A percentile compares a stretch with the other conserved stretches of the same genome.
Conservation (phyloP, 53 echinoderm and acorn worm genomes). For the Holothuria leucospilota region DNA sequence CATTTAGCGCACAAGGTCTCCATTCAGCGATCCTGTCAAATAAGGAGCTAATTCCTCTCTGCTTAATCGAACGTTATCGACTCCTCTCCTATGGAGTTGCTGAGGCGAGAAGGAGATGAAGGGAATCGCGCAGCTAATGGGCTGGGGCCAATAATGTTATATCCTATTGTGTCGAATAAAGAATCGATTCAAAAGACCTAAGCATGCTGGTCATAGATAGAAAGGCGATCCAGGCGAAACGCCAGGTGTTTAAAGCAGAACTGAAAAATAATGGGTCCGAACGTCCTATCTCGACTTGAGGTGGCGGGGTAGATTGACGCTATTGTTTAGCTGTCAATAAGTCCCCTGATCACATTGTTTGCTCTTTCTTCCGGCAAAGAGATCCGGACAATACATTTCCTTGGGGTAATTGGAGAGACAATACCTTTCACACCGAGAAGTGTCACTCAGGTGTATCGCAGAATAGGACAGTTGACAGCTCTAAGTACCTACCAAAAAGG, state of each 20-base stretch:
- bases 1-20: no score
- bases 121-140: constrained; percentile 5
- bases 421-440: constrained; percentile 25
- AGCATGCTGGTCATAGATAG: no score
- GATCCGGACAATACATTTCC: constrained; percentile 16
- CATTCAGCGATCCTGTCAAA: no score
- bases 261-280: constrained; percentile 25
- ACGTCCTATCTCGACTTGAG: constrained; percentile 11
- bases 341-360: constrained; percentile 41
- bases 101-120: constrained; percentile 13
- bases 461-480: constrained; percentile 14
- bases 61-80: no score
- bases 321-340: constrained; percentile 35
- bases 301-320: constrained; percentile 20
- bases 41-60: no score
- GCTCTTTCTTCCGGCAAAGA: constrained; percentile 35
- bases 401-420: constrained; percentile 34
- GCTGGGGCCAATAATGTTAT: constrained; percentile 29
- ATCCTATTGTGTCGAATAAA: background rate
- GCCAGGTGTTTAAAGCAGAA: no score
- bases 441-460: constrained; percentile 37
- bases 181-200: no score
- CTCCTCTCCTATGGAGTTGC: constrained; percentile 1
- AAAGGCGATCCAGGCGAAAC: no score
- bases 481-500: constrained; percentile 21